Evolutionary conservation across 2,888 invertebrate genomes (phyloP).

Genomic region (Erynnis tages): DNA sequence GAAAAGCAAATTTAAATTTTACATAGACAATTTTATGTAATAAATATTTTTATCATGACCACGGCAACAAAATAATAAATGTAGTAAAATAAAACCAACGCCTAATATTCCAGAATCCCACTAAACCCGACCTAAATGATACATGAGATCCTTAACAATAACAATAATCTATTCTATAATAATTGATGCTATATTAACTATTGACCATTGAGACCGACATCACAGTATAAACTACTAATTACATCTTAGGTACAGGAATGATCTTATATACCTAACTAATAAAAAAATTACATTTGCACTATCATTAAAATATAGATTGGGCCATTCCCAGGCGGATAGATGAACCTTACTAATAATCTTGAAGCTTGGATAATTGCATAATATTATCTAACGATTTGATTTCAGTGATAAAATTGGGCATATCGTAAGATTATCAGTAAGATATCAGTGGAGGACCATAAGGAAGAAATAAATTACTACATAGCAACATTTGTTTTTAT

Average conservation of each 20-base stretch:
- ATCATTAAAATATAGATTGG: conserved; percentile 57
- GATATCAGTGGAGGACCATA: conserved; percentile 36
- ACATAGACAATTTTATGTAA: conserved; percentile 22
- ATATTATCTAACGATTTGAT: neutral
- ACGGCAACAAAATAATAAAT: conserved; percentile 42
- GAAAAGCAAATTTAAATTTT: conserved; percentile 28
- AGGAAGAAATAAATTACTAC: conserved; percentile 35
- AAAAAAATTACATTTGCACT: conserved; percentile 73
- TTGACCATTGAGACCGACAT: conserved; percentile 79
- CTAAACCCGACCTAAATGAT: conserved; percentile 67
- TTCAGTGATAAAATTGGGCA: neutral
- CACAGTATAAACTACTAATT: conserved; percentile 77
- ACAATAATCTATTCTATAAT: conserved; percentile 72
- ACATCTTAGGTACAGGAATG: conserved; percentile 80
- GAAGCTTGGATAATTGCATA: neutral
- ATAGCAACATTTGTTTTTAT: conserved; percentile 30
- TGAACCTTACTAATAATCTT: conserved; percentile 43
- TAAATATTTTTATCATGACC: conserved; percentile 30
- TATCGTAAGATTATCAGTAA: conserved; percentile 29
- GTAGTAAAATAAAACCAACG: conserved; percentile 57
- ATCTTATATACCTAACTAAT: conserved; percentile 63
- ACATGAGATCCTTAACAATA: conserved; percentile 81
- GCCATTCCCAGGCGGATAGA: conserved; percentile 59
- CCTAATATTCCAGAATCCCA: conserved; percentile 71
- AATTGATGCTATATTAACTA: conserved; percentile 77